A percentile compares a stretch with the other conserved stretches of the same genome.
phyloP scores from a whole-genome alignment of 1,140 invertebrate species.

The Nasonia giraulti region DNA sequence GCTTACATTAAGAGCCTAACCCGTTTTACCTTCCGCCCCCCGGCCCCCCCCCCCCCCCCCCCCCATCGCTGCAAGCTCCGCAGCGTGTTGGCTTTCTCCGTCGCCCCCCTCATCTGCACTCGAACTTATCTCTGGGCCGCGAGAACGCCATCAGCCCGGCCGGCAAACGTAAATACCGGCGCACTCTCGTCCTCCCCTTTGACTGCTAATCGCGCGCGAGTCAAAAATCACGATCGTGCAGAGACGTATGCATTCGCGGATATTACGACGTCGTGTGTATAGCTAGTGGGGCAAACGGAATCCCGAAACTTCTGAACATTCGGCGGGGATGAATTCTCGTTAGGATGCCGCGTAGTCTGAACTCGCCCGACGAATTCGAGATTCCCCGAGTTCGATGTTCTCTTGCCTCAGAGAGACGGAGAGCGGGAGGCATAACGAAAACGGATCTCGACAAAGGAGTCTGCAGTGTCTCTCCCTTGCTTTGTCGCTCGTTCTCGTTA shows the following conservation, averaged over 20 bases:
- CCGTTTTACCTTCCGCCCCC: conserved; percentile 27
- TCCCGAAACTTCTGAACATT: conserved; percentile 41
- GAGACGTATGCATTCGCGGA: conserved; percentile 30
- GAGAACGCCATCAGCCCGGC: neutral
- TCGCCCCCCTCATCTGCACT: neutral
- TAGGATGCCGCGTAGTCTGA: conserved; percentile 33
- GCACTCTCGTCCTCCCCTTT: too few species aligned
- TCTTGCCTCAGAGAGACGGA: neutral
- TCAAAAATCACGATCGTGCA: neutral
- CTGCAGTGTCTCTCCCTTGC: neutral
- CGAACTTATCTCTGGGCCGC: neutral
- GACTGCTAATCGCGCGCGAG: too few species aligned
- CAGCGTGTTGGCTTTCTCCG: neutral
- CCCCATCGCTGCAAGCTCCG: neutral
- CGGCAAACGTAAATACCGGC: conserved; percentile 5
- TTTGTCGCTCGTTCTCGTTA: neutral
- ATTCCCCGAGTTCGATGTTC: conserved; percentile 43
- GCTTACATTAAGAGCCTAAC: conserved; percentile 50
- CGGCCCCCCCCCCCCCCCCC: too few species aligned
- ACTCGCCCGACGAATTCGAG: conserved; percentile 32
- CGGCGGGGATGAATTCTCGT: conserved; percentile 27
- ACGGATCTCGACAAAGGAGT: conserved; percentile 27
- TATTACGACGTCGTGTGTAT: conserved; percentile 6
- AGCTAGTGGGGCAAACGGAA: conserved; percentile 21
- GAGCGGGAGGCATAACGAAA: conserved; percentile 16